Conservation (phyloP, 2,113 vertebrate species). For the Maccullochella peelii region DNA sequence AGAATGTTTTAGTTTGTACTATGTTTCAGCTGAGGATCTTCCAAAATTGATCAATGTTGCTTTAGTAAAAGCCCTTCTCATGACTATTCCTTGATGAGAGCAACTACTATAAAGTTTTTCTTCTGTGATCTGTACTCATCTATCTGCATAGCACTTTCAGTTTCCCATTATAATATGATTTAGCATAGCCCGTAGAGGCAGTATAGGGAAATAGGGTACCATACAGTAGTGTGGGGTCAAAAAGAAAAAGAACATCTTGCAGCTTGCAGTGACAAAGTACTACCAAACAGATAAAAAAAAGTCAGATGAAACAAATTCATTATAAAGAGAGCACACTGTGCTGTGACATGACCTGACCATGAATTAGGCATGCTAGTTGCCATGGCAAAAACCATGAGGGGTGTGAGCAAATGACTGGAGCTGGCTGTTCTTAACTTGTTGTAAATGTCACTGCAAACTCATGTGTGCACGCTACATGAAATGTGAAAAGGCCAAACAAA, state of each 20-base stretch:
- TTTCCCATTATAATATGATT: background rate
- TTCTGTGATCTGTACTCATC: background rate
- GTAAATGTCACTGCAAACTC: too few species aligned
- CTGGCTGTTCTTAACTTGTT: too few species aligned
- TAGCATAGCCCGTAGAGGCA: too few species aligned
- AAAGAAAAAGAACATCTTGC: background rate
- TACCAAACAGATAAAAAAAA: background rate
- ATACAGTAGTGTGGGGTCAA: background rate
- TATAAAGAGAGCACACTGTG: too few species aligned
- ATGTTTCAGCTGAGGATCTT: background rate
- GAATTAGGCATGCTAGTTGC: too few species aligned
- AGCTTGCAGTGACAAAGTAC: background rate
- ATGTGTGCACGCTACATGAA: too few species aligned
- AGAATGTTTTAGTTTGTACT: background rate
- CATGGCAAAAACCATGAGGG: too few species aligned
- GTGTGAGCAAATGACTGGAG: too few species aligned
- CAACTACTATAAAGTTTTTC: background rate
- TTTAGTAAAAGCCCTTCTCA: background rate
- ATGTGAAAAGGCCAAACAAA: too few species aligned
- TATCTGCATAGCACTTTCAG: background rate
- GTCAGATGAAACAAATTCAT: too few species aligned
- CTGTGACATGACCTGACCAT: too few species aligned
- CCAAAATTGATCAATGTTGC: background rate
- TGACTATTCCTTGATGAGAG: background rate
- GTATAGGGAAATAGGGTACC: background rate